Percentiles rank a stretch among this genome's conserved stretches.
phyloP scores from a whole-genome alignment of 2,888 invertebrate genomes.

The Salpingus planirostris region DNA sequence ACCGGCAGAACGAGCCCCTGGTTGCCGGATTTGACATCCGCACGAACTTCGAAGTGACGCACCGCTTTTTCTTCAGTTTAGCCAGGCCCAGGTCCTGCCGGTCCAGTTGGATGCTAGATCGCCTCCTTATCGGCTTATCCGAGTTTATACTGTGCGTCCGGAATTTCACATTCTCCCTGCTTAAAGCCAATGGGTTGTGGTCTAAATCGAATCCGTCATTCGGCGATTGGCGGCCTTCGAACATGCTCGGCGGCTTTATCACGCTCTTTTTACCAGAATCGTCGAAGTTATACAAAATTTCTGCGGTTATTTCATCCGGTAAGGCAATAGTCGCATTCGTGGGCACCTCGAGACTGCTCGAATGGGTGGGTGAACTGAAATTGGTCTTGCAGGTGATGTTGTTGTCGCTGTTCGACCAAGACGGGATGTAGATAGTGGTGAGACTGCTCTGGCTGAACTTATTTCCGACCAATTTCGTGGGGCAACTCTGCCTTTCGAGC shows the following conservation, averaged over 20 bases:
- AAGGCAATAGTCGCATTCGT: constrained; percentile 40
- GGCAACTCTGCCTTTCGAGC: constrained; percentile 55
- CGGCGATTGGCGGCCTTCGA: constrained; percentile 33
- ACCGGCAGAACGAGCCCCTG: constrained; percentile 25
- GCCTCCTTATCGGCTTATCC: constrained; percentile 44
- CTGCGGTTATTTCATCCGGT: constrained; percentile 48
- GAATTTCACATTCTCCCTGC: no score
- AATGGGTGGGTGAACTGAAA: constrained; percentile 42
- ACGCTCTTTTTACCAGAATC: no score
- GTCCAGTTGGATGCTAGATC: constrained; percentile 34
- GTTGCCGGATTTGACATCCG: constrained; percentile 21
- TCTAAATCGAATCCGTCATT: no score
- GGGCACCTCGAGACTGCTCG: constrained; percentile 49
- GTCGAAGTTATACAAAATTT: constrained; percentile 46
- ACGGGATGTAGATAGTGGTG: constrained; percentile 49
- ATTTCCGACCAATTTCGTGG: constrained; percentile 53
- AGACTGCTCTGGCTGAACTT: constrained; percentile 48
- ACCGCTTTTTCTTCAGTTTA: constrained; percentile 31
- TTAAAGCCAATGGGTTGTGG: constrained; percentile 27
- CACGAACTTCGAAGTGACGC: constrained; percentile 46
- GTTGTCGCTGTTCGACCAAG: constrained; percentile 42
- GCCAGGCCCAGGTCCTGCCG: constrained; percentile 19
- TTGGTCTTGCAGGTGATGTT: constrained; percentile 34
- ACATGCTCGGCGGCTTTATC: constrained; percentile 52
- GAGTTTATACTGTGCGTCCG: constrained; percentile 51